phyloP scores from a whole-genome alignment of 2,888 invertebrate species.

The Drosophila vallismaia region DNA sequence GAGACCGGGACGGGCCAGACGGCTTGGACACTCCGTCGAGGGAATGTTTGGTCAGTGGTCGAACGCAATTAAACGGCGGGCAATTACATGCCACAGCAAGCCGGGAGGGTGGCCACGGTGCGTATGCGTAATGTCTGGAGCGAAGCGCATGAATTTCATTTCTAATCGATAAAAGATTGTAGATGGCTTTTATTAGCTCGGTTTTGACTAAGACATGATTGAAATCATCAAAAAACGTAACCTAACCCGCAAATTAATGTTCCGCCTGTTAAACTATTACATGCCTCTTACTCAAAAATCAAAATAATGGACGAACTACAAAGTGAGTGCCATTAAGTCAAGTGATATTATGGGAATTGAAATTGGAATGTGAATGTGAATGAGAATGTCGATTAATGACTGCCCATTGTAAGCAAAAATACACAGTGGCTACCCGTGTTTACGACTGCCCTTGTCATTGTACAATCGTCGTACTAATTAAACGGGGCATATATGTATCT shows the following conservation, averaged over 20 bases:
- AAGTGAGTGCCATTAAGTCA: slow-evolving; percentile 27
- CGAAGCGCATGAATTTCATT: slow-evolving; percentile 2
- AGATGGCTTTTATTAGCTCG: background rate
- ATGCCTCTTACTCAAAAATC: slow-evolving; percentile 10
- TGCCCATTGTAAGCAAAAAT: slow-evolving; percentile 32
- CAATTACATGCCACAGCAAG: slow-evolving; percentile 52
- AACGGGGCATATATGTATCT: slow-evolving; percentile 25
- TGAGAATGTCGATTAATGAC: slow-evolving; percentile 33
- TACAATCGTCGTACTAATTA: slow-evolving; percentile 58
- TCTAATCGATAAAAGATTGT: slow-evolving; percentile 17
- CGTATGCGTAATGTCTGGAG: slow-evolving; percentile 49
- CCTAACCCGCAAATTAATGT: background rate
- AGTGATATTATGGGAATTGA: slow-evolving; percentile 40
- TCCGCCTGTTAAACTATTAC: slow-evolving; percentile 14
- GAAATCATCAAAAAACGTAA: background rate
- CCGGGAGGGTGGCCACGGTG: slow-evolving; percentile 23
- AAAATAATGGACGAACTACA: slow-evolving; percentile 15
- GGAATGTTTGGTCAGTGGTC: slow-evolving; percentile 44
- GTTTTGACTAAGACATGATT: background rate
- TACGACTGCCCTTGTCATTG: slow-evolving; percentile 38
- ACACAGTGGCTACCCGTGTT: slow-evolving; percentile 37
- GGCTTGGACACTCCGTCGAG: slow-evolving; percentile 26
- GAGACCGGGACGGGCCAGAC: slow-evolving; percentile 26
- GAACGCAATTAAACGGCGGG: slow-evolving; percentile 55
- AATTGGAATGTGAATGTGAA: slow-evolving; percentile 23